These are phyloP conservation scores for Seriola quinqueradiata DNA, from an alignment of 2,113 vertebrate species.

Conservation along the genomic window DNA sequence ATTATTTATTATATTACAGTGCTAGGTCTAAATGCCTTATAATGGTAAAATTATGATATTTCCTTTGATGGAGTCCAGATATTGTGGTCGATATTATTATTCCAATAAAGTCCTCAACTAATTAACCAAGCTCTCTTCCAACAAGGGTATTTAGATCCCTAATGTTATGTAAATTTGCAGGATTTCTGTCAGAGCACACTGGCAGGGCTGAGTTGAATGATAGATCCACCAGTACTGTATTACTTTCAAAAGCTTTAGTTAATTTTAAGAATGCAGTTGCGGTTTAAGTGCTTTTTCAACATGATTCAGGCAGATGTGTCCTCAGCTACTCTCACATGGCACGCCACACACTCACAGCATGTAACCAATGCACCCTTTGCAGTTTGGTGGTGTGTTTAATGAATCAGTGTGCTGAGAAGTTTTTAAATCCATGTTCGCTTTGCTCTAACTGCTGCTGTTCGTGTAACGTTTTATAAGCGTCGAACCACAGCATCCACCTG, in stretches of 20 bases:
- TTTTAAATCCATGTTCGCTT: not conserved
- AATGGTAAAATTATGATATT: too few relatives aligned
- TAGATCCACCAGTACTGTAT: too few relatives aligned
- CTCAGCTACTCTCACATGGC: not conserved
- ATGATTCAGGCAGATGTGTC: not conserved
- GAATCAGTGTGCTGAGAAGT: not conserved
- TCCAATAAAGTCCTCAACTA: too few relatives aligned
- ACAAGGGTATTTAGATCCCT: too few relatives aligned
- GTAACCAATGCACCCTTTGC: not conserved
- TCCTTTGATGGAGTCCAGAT: too few relatives aligned
- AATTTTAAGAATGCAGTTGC: not conserved
- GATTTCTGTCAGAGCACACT: too few relatives aligned
- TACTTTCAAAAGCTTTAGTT: not conserved
- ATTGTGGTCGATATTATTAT: too few relatives aligned
- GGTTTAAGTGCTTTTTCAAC: not conserved
- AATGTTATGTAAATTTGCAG: too few relatives aligned
- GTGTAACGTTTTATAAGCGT: not conserved
- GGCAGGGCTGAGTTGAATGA: too few relatives aligned
- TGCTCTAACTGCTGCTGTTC: not conserved
- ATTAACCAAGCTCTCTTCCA: too few relatives aligned
- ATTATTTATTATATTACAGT: too few relatives aligned
- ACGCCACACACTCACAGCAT: not conserved
- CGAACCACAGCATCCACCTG: not conserved
- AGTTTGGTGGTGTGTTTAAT: not conserved
- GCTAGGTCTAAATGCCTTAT: too few relatives aligned